Conservation (phyloP, 23 tunicate genomes). For the Clavelina lepadiformis region DNA sequence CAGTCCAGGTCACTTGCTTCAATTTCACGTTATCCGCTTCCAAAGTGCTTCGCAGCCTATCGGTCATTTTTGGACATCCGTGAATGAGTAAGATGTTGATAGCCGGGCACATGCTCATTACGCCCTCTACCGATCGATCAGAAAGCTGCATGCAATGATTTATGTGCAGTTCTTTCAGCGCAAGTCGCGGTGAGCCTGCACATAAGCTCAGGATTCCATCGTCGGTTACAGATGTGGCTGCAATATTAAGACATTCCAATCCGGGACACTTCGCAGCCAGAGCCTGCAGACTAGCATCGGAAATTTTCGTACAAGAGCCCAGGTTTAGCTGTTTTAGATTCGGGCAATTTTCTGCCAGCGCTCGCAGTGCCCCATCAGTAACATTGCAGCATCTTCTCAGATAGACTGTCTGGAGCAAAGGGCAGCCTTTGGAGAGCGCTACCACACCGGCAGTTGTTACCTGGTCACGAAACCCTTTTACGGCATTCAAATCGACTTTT, state of each 20-base stretch:
- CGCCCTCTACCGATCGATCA: constrained; percentile 41
- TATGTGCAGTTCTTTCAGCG: constrained; percentile 56
- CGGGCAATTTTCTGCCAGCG: constrained; percentile 44
- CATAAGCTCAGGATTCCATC: constrained; percentile 37
- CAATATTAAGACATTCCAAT: constrained; percentile 45
- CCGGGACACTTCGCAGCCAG: constrained; percentile 20
- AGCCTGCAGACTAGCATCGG: constrained; percentile 44
- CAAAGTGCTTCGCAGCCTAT: constrained; percentile 6
- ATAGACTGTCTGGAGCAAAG: constrained; percentile 35
- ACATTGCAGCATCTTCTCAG: constrained; percentile 47
- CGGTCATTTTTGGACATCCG: constrained; percentile 70
- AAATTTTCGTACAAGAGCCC: constrained; percentile 46
- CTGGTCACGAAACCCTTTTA: constrained; percentile 30
- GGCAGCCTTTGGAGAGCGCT: constrained; percentile 35
- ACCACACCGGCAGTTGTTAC: constrained; percentile 39
- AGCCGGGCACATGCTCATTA: constrained; percentile 20
- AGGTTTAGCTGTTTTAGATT: constrained; percentile 38
- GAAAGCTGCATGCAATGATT: constrained; percentile 47
- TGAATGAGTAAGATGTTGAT: constrained; percentile 53
- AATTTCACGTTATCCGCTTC: constrained; percentile 11
- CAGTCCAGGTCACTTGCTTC: constrained; percentile 76
- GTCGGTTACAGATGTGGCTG: constrained; percentile 59
- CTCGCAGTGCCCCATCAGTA: constrained; percentile 28
- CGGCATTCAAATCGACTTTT: constrained; percentile 68
- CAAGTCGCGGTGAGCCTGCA: constrained; percentile 11